These are phyloP conservation scores for Hemaris fuciformis DNA, from an alignment of 2,888 invertebrate genomes.

Conservation along the genomic window DNA sequence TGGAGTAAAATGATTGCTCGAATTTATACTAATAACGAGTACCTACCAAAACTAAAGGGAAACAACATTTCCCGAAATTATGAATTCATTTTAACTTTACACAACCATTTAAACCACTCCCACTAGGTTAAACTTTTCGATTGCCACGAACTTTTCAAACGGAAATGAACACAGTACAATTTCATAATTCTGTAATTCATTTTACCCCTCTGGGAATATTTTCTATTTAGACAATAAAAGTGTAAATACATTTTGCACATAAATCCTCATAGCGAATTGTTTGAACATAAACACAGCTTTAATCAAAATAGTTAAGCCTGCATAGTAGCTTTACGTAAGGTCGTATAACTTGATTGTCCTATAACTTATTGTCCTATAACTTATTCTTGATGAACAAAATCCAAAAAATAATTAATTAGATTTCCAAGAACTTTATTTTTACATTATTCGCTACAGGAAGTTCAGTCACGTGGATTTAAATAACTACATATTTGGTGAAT, in stretches of 20 bases:
- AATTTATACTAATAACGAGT: too few relatives aligned
- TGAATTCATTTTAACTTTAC: conserved; percentile 32
- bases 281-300: too few relatives aligned
- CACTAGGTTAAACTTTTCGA: conserved; percentile 26
- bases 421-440: neutral
- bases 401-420: neutral
- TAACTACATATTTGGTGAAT: neutral
- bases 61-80: conserved; percentile 22
- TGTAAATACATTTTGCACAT: too few relatives aligned
- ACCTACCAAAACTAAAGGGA: too few relatives aligned
- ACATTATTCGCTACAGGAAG: neutral
- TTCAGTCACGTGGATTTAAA: neutral
- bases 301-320: too few relatives aligned
- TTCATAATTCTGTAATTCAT: neutral
- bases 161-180: neutral
- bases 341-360: too few relatives aligned
- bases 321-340: too few relatives aligned
- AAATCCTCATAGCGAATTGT: too few relatives aligned
- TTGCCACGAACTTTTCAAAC: conserved; percentile 12
- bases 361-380: neutral
- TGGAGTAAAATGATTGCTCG: too few relatives aligned
- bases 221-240: neutral
- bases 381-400: neutral
- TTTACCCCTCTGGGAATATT: neutral
- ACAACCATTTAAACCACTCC: conserved; percentile 25